These are phyloP conservation scores for Drosophila asahinai DNA, from an alignment of 1,140 invertebrate species.

Conservation along the genomic window DNA sequence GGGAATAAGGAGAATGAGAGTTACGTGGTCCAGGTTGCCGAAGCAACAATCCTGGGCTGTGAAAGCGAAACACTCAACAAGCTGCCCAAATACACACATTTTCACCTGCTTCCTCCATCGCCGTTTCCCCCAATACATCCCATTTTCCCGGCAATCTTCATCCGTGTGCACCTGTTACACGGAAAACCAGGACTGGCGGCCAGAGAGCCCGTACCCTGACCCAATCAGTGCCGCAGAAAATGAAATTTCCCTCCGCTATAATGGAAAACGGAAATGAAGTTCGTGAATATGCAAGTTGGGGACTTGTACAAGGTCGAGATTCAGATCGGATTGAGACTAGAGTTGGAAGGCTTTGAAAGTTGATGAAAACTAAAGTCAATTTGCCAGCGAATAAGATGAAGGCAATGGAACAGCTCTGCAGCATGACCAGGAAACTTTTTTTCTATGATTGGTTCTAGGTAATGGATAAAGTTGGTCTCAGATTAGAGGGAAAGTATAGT, in stretches of 20 bases:
- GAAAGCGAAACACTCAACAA: constrained; percentile 41
- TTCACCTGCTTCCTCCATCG: constrained; percentile 32
- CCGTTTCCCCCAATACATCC: neutral
- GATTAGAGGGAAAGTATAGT: neutral
- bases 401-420: neutral
- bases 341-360: constrained; percentile 10
- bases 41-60: constrained; percentile 16
- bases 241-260: constrained; percentile 58
- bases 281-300: constrained; percentile 37
- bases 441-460: constrained; percentile 10
- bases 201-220: constrained; percentile 22
- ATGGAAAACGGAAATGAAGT: constrained; percentile 69
- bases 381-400: neutral
- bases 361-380: constrained; percentile 29
- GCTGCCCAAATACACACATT: constrained; percentile 53
- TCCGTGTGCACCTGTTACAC: constrained; percentile 56
- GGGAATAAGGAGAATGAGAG: constrained; percentile 2
- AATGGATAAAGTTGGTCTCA: constrained; percentile 29
- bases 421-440: constrained; percentile 22
- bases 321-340: constrained; percentile 3
- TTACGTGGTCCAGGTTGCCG: neutral
- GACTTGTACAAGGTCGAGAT: neutral
- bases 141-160: neutral
- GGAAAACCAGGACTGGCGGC: neutral
- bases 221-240: constrained; percentile 69